These are phyloP conservation scores for Pycnomerus fuliginosus DNA, from an alignment of 2,888 invertebrate genomes.

Conservation along the genomic window DNA sequence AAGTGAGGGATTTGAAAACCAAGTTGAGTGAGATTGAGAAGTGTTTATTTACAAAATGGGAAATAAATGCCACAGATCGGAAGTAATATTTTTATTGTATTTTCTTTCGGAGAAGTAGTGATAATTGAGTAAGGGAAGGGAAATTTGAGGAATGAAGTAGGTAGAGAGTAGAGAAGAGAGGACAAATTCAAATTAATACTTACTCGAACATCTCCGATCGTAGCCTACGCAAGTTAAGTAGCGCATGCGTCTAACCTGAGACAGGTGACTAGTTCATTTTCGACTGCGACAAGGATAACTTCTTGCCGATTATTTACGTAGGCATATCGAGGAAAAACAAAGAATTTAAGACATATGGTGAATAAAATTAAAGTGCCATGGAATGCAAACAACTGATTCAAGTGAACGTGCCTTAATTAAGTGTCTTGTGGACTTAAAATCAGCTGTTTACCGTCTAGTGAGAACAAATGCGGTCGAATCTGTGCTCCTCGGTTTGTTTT, in stretches of 20 bases:
- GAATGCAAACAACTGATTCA: conserved; percentile 27
- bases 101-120: no score
- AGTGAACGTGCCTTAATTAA: conserved; percentile 24
- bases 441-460: conserved; percentile 6
- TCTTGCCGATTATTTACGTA: conserved; percentile 38
- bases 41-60: no score
- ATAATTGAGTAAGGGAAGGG: no score
- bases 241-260: conserved; percentile 30
- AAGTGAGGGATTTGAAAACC: no score
- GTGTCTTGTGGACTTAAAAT: conserved; percentile 26
- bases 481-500: background rate
- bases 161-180: no score
- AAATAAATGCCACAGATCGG: no score
- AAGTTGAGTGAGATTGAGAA: no score
- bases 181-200: no score
- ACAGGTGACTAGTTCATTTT: conserved; percentile 41
- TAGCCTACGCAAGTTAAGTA: no score
- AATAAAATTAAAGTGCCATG: conserved; percentile 39
- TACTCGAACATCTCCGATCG: no score
- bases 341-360: conserved; percentile 38
- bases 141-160: no score
- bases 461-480: background rate
- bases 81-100: no score
- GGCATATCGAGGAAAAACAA: conserved; percentile 25
- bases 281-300: conserved; percentile 35